Evolutionary conservation across 2,888 invertebrate genomes (phyloP), one percentile per base, ranked within the genome.

Genomic region (Troides aeacus): DNA sequence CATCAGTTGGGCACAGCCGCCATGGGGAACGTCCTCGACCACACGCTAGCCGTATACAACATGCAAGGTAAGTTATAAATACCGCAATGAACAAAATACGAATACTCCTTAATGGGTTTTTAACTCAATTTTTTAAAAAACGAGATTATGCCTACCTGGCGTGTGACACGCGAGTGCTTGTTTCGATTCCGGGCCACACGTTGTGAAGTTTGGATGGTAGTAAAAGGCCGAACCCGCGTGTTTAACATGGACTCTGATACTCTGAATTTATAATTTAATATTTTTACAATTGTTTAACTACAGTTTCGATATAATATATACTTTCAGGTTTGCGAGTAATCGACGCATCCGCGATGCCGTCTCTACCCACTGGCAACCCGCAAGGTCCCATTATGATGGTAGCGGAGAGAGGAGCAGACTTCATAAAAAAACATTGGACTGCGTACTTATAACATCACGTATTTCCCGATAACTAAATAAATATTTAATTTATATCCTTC

Each of bases 1-100:
- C 97, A 97, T 84, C 96, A 96, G 87, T 93, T 94, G 1, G 96
- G 95, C 15, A 95, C 96, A 6, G 95, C 95, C 73, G 96, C 96
- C 86, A 96, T 97, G 93, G 96, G 96, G 0, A 93, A 93, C 0
- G 83, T 91, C 1, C 83, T 89, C 0, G 96, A 96, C 85, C 88
- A 94, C 0, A 85, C 94, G 74, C 87, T 96, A 0, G 88, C 82
- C 74, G 94, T 95, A 0, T 86, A 94, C 71, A 93, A 94, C 1
- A 81, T 95, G 30, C 76, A 78, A 62, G 93, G 94, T 50, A 50
- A 50, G 15, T 17, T 50, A 17, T 50, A 50, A 50, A 50, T 50
- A 50, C 39, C 39, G 10, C 10, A 30, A 30, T 30, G 30, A 30
- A 39, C 8, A 10, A 39, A 39, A 10, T 39, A 39, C 39, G 3